These are phyloP conservation scores for Polietes domitor DNA, from an alignment of 2,888 invertebrate genomes.

Conservation along the genomic window DNA sequence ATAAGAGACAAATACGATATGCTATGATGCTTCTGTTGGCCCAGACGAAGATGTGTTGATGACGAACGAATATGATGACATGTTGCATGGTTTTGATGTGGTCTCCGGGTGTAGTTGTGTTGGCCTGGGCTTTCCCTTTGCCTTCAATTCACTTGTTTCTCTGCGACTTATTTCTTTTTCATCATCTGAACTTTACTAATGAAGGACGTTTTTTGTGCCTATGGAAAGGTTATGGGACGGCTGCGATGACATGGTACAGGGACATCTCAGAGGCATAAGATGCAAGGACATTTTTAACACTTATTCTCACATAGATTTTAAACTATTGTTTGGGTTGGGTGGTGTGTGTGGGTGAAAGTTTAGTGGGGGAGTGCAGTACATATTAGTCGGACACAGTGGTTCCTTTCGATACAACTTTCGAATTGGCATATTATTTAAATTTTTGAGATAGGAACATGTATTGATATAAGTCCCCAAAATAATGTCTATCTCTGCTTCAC, in stretches of 20 bases:
- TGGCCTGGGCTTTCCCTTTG: slow-evolving; percentile 38
- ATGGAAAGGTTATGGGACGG: slow-evolving; percentile 35
- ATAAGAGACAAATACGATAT: slow-evolving; percentile 44
- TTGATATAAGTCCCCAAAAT: no score
- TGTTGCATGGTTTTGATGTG: slow-evolving; percentile 61
- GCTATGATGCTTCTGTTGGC: no score
- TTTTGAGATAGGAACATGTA: no score
- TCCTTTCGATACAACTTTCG: no score
- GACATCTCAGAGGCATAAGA: slow-evolving; percentile 27
- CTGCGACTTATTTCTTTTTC: slow-evolving; percentile 15
- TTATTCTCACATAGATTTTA: slow-evolving; percentile 40
- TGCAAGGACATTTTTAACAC: slow-evolving; percentile 53
- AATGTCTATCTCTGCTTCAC: no score
- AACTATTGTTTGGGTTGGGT: slow-evolving; percentile 50
- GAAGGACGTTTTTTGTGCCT: slow-evolving; percentile 44
- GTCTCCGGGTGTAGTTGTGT: slow-evolving; percentile 39
- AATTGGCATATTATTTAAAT: no score
- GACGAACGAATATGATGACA: slow-evolving; percentile 63
- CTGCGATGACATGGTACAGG: slow-evolving; percentile 14
- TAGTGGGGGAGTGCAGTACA: neutral
- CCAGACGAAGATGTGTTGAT: slow-evolving; percentile 60
- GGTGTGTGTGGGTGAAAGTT: neutral
- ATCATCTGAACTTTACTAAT: slow-evolving; percentile 59
- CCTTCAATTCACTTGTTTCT: slow-evolving; percentile 32
- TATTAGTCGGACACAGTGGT: slow-evolving; percentile 45